Evolutionary conservation across 2,888 invertebrate genomes (phyloP), one percentile per base, ranked within the genome.

Genomic region (Leistus spinibarbis): DNA sequence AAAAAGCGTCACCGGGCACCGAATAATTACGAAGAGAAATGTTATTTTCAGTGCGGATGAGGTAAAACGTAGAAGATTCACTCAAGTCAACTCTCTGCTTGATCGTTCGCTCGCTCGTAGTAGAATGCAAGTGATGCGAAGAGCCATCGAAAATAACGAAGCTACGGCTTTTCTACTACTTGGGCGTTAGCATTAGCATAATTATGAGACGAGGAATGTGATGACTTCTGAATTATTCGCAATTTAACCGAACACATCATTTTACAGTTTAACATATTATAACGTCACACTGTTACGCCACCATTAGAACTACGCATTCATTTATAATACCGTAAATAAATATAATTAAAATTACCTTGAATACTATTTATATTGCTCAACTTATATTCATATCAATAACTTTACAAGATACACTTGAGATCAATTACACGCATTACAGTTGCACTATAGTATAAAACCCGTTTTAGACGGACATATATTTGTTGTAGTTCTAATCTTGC

Each of bases 71-170:
- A 16, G 23, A 64, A 64, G 13, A 60, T 60, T 17, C 60, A 20
- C 60, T 40, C 13, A 40, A 2, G 10, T 40, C 10, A 40, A 40
- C n/a, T 10, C 40, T 40, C 40, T 10, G 40, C 40, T 10, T 40
- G 40, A 10, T 40, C 40, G 40, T 40, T 22, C 5, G 60, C 13
- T 22, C 19, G 19, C 20, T 16, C 40, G 63, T 56, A 54, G 64
- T 54, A 73, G 56, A 73, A 66, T 66, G 66, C 66, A 60, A 66
- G 72, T 66, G 66, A 64, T 54, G 20, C 64, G 54, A 66, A 63
- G 64, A 56, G 66, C 68, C 73, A 74, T 74, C 54, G 73, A 74
- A 67, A 74, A 74, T 74, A 74, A 74, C 67, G 73, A 67, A 74
- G 24, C 24, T 20, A 9, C 67, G 64, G 53, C 60, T 23, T 20